A percentile compares a stretch with the other conserved stretches of the same genome.
These are phyloP conservation scores for Drosophila paracracens DNA, from an alignment of 2,888 invertebrate genomes.

Conservation along the genomic window DNA sequence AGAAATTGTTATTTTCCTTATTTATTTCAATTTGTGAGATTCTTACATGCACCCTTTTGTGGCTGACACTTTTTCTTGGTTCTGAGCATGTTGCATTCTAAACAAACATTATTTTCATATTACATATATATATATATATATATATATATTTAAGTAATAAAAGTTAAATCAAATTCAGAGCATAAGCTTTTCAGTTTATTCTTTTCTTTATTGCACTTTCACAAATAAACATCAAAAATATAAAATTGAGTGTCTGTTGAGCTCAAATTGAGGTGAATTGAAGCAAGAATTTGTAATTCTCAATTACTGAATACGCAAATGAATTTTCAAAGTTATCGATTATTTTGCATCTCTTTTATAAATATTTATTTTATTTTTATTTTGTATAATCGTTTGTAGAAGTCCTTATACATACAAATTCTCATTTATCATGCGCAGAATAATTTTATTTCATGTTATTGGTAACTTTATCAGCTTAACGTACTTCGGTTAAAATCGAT, in stretches of 20 bases:
- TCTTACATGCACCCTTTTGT: conserved; percentile 74
- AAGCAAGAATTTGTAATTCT: background rate
- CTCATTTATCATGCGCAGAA: background rate
- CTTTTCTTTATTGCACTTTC: background rate
- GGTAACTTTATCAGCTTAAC: background rate
- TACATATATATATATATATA: background rate
- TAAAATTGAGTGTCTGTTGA: background rate
- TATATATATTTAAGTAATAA: background rate
- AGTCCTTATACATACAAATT: background rate
- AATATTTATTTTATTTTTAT: background rate
- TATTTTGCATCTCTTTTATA: background rate
- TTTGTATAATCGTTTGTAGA: background rate
- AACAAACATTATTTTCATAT: conserved; percentile 39
- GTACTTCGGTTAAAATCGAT: background rate
- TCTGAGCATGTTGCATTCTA: conserved; percentile 53
- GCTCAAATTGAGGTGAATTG: background rate
- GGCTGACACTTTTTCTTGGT: conserved; percentile 32
- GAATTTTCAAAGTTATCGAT: background rate
- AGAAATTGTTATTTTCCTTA: conserved; percentile 77
- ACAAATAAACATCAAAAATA: background rate
- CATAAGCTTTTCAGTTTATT: background rate
- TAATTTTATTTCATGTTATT: background rate
- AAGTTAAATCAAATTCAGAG: background rate
- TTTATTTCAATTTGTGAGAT: conserved; percentile 80
- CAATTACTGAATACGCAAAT: background rate